These are phyloP conservation scores for Macrosteles quadrilineatus DNA, from an alignment of 1,140 invertebrate species.

Conservation along the genomic window DNA sequence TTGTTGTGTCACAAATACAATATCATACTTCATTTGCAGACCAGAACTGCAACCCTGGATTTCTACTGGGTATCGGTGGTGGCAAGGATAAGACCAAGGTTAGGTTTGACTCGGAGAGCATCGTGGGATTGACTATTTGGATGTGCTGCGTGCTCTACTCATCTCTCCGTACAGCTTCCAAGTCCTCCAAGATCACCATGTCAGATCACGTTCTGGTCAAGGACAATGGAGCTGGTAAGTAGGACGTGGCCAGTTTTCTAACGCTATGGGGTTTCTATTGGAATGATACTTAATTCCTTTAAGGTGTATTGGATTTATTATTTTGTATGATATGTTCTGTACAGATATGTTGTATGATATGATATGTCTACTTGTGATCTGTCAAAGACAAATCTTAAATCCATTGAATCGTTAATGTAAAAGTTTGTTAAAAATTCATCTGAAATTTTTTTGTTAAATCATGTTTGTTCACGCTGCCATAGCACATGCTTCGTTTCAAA, in stretches of 20 bases:
- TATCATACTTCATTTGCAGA: slow-evolving; percentile 58
- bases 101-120: slow-evolving; percentile 80
- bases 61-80: slow-evolving; percentile 54
- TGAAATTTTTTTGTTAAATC: too few relatives aligned
- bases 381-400: too few relatives aligned
- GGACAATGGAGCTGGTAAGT: slow-evolving; percentile 40
- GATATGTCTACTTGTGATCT: too few relatives aligned
- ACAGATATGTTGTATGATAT: background rate
- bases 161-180: slow-evolving; percentile 80
- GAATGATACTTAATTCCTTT: background rate
- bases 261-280: too few relatives aligned
- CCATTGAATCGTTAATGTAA: too few relatives aligned
- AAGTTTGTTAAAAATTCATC: too few relatives aligned
- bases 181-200: slow-evolving; percentile 73
- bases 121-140: slow-evolving; percentile 92
- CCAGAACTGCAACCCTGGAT: slow-evolving; percentile 73
- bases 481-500: too few relatives aligned
- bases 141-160: slow-evolving; percentile 95
- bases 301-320: background rate
- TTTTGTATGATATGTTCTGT: background rate
- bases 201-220: slow-evolving; percentile 61
- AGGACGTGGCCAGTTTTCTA: background rate
- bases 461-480: too few relatives aligned
- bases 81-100: slow-evolving; percentile 49
- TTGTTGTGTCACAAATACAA: too few relatives aligned